Conservation (phyloP, 2,797 vertebrate genomes). For the Eulemur albifrons region DNA sequence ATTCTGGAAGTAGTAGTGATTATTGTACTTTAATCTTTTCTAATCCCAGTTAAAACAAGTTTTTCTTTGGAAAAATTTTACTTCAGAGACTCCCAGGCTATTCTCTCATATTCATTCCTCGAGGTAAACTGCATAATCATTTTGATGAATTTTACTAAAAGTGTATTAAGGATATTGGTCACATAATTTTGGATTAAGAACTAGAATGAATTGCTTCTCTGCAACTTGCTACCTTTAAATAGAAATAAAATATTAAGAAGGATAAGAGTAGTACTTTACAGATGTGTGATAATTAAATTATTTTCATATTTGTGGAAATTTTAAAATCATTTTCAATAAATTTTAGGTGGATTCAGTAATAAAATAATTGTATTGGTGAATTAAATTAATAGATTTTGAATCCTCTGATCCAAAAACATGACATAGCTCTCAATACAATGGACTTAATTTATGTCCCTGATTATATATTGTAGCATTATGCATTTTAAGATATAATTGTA, state of each 20-base stretch:
- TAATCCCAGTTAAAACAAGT: neutral
- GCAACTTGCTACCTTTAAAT: neutral
- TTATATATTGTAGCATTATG: neutral
- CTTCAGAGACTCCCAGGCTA: neutral
- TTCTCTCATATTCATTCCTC: neutral
- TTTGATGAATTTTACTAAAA: neutral
- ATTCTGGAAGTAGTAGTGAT: neutral
- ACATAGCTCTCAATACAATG: neutral
- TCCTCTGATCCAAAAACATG: neutral
- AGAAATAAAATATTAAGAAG: neutral
- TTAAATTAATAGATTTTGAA: neutral
- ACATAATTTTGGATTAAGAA: neutral
- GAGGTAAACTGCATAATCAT: neutral
- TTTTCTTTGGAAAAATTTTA: neutral
- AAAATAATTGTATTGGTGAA: neutral
- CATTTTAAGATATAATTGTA: neutral
- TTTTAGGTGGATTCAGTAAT: neutral
- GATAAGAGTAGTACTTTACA: neutral
- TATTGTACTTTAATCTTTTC: neutral
- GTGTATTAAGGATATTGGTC: fast-evolving
- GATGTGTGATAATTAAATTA: neutral
- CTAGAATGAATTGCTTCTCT: neutral
- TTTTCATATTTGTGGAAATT: neutral
- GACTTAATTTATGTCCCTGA: neutral
- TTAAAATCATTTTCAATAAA: neutral